Evolutionary conservation across 1,140 invertebrate genomes (phyloP).

Genomic region (Zaprionus ornatus): DNA sequence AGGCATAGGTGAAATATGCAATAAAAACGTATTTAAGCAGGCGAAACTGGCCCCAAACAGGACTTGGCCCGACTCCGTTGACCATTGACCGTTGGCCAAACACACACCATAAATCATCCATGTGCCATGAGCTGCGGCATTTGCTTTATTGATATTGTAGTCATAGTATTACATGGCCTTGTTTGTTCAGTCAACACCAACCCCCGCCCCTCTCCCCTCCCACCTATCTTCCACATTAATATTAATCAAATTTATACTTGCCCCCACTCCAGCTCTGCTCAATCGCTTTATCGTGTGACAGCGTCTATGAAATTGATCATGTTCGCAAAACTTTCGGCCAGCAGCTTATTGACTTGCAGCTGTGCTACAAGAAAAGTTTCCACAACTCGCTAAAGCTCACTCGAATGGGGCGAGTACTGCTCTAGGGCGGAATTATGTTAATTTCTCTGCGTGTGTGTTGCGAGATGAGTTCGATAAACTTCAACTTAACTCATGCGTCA

Average conservation of each 20-base stretch:
- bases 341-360: slow-evolving; percentile 74
- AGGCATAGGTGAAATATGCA: slow-evolving; percentile 67
- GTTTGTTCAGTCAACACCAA: slow-evolving; percentile 37
- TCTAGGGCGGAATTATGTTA: slow-evolving; percentile 68
- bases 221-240: slow-evolving; percentile 49
- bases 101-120: slow-evolving; percentile 67
- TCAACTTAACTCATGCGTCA: slow-evolving; percentile 46
- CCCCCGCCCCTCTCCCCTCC: background rate
- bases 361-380: slow-evolving; percentile 57
- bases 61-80: slow-evolving; percentile 14
- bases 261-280: background rate
- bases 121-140: slow-evolving; percentile 47
- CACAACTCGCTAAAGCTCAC: slow-evolving; percentile 53
- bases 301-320: slow-evolving; percentile 60
- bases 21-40: slow-evolving; percentile 51
- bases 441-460: slow-evolving; percentile 42
- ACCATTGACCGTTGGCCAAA: slow-evolving; percentile 52
- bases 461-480: slow-evolving; percentile 49
- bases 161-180: slow-evolving; percentile 61
- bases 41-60: background rate
- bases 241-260: slow-evolving; percentile 68
- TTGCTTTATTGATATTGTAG: slow-evolving; percentile 74
- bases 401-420: slow-evolving; percentile 43
- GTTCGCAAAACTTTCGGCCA: slow-evolving; percentile 53
- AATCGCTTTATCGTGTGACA: slow-evolving; percentile 23